Evolutionary conservation across 1,140 invertebrate genomes (phyloP).

Genomic region (Apis florea): DNA sequence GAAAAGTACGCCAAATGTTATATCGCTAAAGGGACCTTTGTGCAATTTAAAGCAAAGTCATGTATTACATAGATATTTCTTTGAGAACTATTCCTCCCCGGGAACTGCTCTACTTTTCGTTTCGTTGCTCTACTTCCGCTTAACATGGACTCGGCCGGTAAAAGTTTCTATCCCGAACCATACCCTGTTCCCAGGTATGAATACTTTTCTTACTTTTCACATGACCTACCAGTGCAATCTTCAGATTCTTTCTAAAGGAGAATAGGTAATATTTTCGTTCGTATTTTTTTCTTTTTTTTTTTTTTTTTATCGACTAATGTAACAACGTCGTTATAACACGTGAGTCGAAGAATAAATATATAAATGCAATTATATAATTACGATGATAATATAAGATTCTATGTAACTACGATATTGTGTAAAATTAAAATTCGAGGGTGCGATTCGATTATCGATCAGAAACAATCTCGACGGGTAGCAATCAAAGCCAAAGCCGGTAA

Average conservation of each 20-base stretch:
- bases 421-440: not conserved
- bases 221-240: not conserved
- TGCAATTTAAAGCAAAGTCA: slow-evolving; percentile 60
- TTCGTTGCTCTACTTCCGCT: slow-evolving; percentile 38
- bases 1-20: slow-evolving; percentile 39
- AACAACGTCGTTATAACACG: no score
- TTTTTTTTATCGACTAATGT: no score
- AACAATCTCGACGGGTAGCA: not conserved
- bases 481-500: slow-evolving; percentile 8
- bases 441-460: no score
- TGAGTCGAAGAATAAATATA: no score
- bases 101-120: slow-evolving; percentile 50
- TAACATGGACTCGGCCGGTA: slow-evolving; percentile 35
- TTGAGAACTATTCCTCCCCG: slow-evolving; percentile 54
- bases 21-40: slow-evolving; percentile 58
- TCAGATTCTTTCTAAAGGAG: no score
- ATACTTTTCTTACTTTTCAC: not conserved
- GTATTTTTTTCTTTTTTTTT: no score
- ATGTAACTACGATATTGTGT: no score
- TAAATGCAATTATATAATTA: no score
- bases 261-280: no score
- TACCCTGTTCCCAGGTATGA: slow-evolving; percentile 1
- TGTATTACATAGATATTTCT: slow-evolving; percentile 58
- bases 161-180: slow-evolving; percentile 43
- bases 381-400: no score